phyloP scores from a whole-genome alignment of 1,140 invertebrate genomes.

The Portunus trituberculatus region DNA sequence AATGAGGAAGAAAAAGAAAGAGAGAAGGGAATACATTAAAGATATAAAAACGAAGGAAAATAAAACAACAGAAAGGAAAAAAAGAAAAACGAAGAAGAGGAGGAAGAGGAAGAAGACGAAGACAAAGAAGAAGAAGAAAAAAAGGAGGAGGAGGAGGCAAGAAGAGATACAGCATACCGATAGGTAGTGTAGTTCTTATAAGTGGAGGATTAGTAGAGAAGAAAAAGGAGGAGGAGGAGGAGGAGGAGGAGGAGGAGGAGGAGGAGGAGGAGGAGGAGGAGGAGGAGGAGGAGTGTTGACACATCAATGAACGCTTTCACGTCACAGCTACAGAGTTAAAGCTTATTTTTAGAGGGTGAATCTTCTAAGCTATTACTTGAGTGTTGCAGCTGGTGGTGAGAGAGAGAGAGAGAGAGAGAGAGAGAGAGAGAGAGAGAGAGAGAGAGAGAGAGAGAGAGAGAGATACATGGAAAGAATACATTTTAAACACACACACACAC shows the following conservation, averaged over 20 bases:
- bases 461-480: neutral
- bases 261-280: neutral
- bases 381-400: constrained; percentile 45
- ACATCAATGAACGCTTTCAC: constrained; percentile 34
- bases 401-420: neutral
- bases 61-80: too few relatives aligned
- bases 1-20: neutral
- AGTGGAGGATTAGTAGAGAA: too few relatives aligned
- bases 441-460: neutral
- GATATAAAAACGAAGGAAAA: too few relatives aligned
- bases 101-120: neutral
- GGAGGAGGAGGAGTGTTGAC: neutral
- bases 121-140: neutral
- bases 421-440: neutral
- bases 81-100: too few relatives aligned
- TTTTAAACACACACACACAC: too few relatives aligned
- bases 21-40: neutral
- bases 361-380: constrained; percentile 22
- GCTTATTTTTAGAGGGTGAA: constrained; percentile 43
- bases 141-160: neutral
- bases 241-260: neutral
- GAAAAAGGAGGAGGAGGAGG: neutral
- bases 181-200: too few relatives aligned
- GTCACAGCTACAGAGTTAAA: constrained; percentile 37
- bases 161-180: too few relatives aligned